These are phyloP conservation scores for Tetramorium bicarinatum DNA, from an alignment of 2,888 invertebrate genomes.

Conservation along the genomic window DNA sequence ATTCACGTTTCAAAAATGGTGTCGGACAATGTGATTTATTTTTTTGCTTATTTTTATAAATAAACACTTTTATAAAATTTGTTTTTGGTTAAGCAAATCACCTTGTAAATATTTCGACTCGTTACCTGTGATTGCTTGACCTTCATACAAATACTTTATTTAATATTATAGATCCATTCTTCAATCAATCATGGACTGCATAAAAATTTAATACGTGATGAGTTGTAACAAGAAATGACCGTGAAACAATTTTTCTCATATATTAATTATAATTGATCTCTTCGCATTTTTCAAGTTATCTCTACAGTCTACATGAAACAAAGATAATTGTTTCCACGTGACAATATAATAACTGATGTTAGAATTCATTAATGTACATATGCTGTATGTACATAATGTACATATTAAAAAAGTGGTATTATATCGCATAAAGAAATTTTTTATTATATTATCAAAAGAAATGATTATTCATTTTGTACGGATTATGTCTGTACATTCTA, in stretches of 20 bases:
- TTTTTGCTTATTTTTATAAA: background rate
- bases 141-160: slow-evolving; percentile 49
- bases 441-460: background rate
- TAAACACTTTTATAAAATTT: background rate
- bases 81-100: background rate
- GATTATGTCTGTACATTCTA: background rate
- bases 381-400: too few relatives aligned
- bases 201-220: slow-evolving; percentile 22
- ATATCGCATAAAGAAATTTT: background rate
- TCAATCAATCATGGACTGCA: slow-evolving; percentile 57
- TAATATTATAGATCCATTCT: slow-evolving; percentile 45
- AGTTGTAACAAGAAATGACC: slow-evolving; percentile 21
- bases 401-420: background rate
- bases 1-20: too few relatives aligned
- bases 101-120: background rate
- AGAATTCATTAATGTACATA: background rate
- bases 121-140: slow-evolving; percentile 42
- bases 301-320: background rate
- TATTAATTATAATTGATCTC: background rate
- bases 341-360: background rate
- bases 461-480: background rate
- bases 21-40: background rate
- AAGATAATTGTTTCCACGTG: background rate
- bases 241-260: background rate
- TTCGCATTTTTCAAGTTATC: background rate